A percentile compares a stretch with the other conserved stretches of the same genome.
phyloP scores from a whole-genome alignment of 2,113 vertebrate genomes.

The Pogonocichla stellata region DNA sequence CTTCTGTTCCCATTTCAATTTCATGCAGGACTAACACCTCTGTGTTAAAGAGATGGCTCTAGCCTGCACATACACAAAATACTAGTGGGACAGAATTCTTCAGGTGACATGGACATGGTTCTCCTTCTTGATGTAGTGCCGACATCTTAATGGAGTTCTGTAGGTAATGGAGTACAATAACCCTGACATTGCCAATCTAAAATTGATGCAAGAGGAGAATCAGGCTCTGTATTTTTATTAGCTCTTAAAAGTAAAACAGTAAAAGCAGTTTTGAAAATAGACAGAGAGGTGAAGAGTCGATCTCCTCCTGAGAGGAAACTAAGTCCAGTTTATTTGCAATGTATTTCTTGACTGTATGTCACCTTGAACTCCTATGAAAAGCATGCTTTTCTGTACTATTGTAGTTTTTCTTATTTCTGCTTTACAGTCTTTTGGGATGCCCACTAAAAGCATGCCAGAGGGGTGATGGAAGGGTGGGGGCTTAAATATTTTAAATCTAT shows the following conservation, averaged over 20 bases:
- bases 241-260: constrained; percentile 20
- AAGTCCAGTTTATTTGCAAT: neutral
- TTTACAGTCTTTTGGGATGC: neutral
- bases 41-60: neutral
- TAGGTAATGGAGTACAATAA: neutral
- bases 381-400: neutral
- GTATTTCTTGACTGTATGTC: neutral
- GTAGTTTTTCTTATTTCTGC: constrained; percentile 14
- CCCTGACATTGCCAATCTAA: neutral
- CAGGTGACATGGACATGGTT: neutral
- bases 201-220: neutral
- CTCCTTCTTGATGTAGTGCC: neutral
- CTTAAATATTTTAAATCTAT: constrained; percentile 42
- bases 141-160: neutral
- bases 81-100: neutral
- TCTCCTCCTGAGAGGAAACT: neutral
- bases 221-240: constrained; percentile 25
- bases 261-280: constrained; percentile 16
- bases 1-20: neutral
- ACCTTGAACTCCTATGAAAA: constrained; percentile 13
- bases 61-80: neutral
- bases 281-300: neutral
- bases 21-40: neutral
- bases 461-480: neutral
- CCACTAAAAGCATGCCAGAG: neutral